Evolutionary conservation across 2,888 invertebrate species (phyloP).

Genomic region (Luffia ferchaultella): DNA sequence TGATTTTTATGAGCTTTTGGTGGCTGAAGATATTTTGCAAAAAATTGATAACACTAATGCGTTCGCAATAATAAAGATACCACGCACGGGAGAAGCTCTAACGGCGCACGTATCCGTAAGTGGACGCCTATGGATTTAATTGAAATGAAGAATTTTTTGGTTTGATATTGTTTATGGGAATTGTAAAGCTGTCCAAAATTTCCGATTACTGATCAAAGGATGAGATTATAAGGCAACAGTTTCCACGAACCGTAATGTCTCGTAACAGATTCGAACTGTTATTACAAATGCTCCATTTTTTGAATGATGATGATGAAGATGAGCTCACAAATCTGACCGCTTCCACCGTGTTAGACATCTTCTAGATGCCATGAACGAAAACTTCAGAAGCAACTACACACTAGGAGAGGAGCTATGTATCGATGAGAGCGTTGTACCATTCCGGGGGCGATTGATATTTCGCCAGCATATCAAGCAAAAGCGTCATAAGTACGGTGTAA

Average conservation of each 20-base stretch:
- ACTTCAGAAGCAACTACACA: conserved; percentile 15
- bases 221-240: background rate
- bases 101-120: no score
- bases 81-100: conserved; percentile 13
- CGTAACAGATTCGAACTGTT: conserved; percentile 18
- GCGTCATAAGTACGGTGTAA: conserved; percentile 19
- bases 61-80: conserved; percentile 16
- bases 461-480: conserved; percentile 21
- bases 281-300: conserved; percentile 24
- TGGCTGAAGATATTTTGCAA: conserved; percentile 16
- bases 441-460: conserved; percentile 21
- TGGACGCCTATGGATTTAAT: no score
- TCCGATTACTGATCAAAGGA: background rate
- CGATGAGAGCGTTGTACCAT: conserved; percentile 24
- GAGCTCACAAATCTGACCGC: conserved; percentile 20
- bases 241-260: background rate
- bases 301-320: conserved; percentile 20
- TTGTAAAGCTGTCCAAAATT: background rate
- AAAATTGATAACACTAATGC: conserved; percentile 17
- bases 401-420: conserved; percentile 20
- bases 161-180: background rate
- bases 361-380: conserved; percentile 21
- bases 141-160: no score
- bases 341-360: conserved; percentile 18
- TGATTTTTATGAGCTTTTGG: conserved; percentile 17